Percentiles rank a stretch among this genome's conserved stretches.
phyloP scores from a whole-genome alignment of 2,888 invertebrate species.

The Lycia hirtaria region DNA sequence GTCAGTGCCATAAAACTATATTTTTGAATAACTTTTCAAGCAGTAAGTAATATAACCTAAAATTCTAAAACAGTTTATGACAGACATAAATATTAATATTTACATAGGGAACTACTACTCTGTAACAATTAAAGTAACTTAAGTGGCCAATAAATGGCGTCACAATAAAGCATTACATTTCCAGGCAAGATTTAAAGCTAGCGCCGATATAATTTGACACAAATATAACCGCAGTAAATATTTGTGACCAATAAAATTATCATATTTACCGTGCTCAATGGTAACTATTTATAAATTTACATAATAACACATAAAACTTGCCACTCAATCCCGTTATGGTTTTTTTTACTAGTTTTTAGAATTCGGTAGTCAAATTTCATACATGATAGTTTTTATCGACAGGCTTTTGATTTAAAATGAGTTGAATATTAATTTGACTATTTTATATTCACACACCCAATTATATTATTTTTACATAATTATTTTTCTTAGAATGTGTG shows the following conservation, averaged over 20 bases:
- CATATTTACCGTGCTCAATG: slow-evolving; percentile 20
- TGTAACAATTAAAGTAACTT: slow-evolving; percentile 9
- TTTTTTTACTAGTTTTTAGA: slow-evolving; percentile 19
- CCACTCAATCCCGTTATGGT: slow-evolving; percentile 27
- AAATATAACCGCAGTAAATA: slow-evolving; percentile 25
- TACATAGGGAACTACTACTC: slow-evolving; percentile 7
- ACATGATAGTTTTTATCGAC: background rate
- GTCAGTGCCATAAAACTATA: background rate
- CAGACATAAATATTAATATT: slow-evolving; percentile 12
- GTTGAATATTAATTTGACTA: background rate
- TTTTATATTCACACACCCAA: no score
- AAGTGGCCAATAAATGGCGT: slow-evolving; percentile 19
- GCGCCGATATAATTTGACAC: slow-evolving; percentile 29
- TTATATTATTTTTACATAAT: no score
- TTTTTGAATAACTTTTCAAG: slow-evolving; percentile 14
- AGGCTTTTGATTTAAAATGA: slow-evolving; percentile 1
- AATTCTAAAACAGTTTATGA: background rate
- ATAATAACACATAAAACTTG: slow-evolving; percentile 24
- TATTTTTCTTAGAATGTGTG: no score
- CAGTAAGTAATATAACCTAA: no score
- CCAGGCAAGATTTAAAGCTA: slow-evolving; percentile 20
- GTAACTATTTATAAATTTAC: slow-evolving; percentile 24
- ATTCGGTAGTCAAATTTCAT: background rate
- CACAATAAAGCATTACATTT: slow-evolving; percentile 16
- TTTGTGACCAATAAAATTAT: slow-evolving; percentile 26